Conservation (phyloP, 2,888 invertebrate species). For the Teleiodes luculella region DNA sequence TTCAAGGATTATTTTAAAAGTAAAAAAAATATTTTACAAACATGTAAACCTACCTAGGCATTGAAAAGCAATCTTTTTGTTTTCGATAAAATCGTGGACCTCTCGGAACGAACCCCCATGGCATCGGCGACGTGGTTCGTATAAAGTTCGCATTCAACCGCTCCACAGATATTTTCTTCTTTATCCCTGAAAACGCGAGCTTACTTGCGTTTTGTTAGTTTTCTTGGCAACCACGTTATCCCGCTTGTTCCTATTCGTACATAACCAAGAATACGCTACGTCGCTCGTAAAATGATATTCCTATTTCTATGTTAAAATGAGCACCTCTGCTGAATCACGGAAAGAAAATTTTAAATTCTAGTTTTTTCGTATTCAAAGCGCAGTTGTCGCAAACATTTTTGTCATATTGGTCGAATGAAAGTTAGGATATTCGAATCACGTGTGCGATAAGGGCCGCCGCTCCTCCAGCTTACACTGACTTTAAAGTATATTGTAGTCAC, state of each 20-base stretch:
- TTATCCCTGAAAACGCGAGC: constrained; percentile 23
- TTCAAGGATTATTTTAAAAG: too few relatives aligned
- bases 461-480: constrained; percentile 34
- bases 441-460: constrained; percentile 59
- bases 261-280: neutral
- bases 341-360: constrained; percentile 34
- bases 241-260: neutral
- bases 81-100: too few relatives aligned
- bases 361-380: constrained; percentile 56
- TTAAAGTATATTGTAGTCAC: constrained; percentile 36
- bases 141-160: constrained; percentile 32
- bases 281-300: constrained; percentile 4
- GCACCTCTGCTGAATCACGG: neutral
- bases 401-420: constrained; percentile 65
- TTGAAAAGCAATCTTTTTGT: too few relatives aligned
- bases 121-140: constrained; percentile 24
- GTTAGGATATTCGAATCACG: constrained; percentile 53
- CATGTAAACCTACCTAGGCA: too few relatives aligned
- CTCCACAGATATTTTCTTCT: constrained; percentile 26
- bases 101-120: too few relatives aligned
- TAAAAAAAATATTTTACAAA: too few relatives aligned
- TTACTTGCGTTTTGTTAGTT: constrained; percentile 17
- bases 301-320: constrained; percentile 13
- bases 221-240: constrained; percentile 8
- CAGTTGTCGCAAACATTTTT: constrained; percentile 60